These are phyloP conservation scores for Actinemys pallida DNA, from an alignment of 2,113 vertebrate species.

Conservation along the genomic window DNA sequence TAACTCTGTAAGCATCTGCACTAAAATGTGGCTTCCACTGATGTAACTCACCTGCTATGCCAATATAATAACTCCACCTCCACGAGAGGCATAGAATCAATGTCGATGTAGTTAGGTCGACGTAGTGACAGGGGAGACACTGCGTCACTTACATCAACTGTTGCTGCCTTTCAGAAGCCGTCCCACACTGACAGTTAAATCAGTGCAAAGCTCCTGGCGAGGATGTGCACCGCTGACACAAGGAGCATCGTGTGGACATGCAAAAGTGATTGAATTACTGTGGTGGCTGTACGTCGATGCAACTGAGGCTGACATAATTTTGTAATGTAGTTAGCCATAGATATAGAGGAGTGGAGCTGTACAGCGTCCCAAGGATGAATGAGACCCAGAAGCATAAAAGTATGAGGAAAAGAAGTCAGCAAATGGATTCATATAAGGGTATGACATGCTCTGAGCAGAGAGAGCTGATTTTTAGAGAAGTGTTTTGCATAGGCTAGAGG, in stretches of 20 bases:
- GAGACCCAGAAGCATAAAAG: fast-evolving
- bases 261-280: not conserved
- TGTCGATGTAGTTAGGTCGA: not conserved
- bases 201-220: not conserved
- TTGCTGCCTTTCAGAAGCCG: not conserved
- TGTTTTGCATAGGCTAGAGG: not conserved
- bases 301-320: not conserved
- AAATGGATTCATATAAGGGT: not conserved
- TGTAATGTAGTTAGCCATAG: not conserved
- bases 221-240: not conserved
- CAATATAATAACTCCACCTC: not conserved
- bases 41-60: not conserved
- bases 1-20: not conserved
- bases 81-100: too few relatives aligned
- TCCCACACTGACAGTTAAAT: not conserved
- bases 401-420: not conserved
- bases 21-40: not conserved
- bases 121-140: not conserved
- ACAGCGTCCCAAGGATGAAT: not conserved
- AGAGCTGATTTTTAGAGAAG: not conserved
- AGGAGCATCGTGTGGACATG: not conserved
- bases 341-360: not conserved
- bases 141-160: not conserved
- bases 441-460: not conserved
- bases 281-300: not conserved